These are phyloP conservation scores for Rhea americana DNA, from an alignment of 2,113 vertebrate genomes.

Conservation along the genomic window DNA sequence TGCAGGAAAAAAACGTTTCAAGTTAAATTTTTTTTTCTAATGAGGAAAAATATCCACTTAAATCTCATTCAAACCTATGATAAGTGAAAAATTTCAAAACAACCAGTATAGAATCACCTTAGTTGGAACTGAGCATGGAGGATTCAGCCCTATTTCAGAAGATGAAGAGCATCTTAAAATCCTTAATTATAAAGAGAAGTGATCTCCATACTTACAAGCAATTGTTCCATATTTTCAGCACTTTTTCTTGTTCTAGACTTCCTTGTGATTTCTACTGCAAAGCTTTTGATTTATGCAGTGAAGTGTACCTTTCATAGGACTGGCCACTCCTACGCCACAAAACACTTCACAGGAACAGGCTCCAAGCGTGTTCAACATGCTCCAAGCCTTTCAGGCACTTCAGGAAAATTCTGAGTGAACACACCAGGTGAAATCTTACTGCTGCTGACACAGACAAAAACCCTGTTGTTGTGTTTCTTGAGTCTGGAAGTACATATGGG, in stretches of 20 bases:
- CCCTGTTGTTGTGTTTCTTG: background rate
- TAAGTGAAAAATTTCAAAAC: background rate
- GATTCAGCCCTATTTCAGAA: background rate
- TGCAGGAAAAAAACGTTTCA: background rate
- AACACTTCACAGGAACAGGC: background rate
- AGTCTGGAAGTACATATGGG: background rate
- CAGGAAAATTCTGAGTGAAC: background rate
- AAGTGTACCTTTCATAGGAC: background rate
- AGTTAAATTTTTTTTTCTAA: background rate
- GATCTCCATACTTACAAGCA: background rate
- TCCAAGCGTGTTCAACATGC: background rate
- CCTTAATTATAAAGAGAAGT: background rate
- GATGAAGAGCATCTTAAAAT: background rate
- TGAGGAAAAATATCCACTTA: accelerated
- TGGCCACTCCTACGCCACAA: background rate
- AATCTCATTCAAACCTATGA: background rate
- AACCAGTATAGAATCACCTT: background rate
- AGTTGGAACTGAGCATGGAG: background rate
- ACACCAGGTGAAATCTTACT: background rate
- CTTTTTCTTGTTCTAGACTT: background rate
- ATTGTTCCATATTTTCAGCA: background rate
- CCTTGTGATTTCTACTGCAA: background rate
- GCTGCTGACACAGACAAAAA: background rate
- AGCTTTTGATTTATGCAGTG: background rate
- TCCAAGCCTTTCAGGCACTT: background rate